Conservation (phyloP, 2,113 vertebrate genomes). For the Ceratotherium simum region DNA sequence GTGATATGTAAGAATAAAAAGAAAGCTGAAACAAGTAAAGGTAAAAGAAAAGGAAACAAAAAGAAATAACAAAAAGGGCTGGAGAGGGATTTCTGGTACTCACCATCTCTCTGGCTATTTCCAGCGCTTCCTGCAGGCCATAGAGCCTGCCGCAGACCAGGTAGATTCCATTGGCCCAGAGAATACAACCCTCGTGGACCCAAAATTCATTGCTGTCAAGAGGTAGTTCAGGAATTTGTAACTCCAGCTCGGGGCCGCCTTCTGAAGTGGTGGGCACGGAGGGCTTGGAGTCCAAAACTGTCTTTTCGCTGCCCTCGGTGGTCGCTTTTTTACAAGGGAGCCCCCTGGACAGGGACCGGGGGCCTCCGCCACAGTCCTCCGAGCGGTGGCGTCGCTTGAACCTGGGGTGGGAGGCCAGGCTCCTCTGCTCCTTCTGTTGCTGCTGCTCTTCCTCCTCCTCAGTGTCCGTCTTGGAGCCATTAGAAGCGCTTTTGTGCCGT, state of each 20-base stretch:
- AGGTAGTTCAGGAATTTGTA: conserved; percentile 98
- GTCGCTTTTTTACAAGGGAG: conserved; percentile 92
- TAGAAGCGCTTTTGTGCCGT: conserved; percentile 91
- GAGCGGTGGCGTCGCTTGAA: conserved; percentile 98
- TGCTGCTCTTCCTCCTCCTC: conserved; percentile 89
- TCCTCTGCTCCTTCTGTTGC: conserved; percentile 92
- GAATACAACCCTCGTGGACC: conserved; percentile 98
- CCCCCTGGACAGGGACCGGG: conserved; percentile 94
- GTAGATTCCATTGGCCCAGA: conserved; percentile 99
- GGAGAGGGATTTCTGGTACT: conserved; percentile 82
- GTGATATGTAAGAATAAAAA: neutral
- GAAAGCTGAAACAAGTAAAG: neutral
- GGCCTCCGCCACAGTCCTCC: conserved; percentile 93
- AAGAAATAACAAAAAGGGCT: neutral
- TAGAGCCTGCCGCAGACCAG: conserved; percentile 98
- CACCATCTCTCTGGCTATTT: conserved; percentile 98
- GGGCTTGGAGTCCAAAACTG: conserved; percentile 88
- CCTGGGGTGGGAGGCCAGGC: conserved; percentile 95
- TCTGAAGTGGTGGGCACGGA: conserved; percentile 91
- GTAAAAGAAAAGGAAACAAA: neutral
- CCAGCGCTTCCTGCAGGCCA: conserved; percentile 98
- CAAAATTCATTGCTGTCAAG: conserved; percentile 99
- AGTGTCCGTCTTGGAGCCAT: conserved; percentile 88
- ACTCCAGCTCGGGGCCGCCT: conserved; percentile 93
- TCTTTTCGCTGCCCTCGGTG: conserved; percentile 88